Percentiles rank a stretch among this genome's conserved stretches.
These are phyloP conservation scores for Anoplopoma fimbria DNA, from an alignment of 2,113 vertebrate genomes.

Conservation along the genomic window DNA sequence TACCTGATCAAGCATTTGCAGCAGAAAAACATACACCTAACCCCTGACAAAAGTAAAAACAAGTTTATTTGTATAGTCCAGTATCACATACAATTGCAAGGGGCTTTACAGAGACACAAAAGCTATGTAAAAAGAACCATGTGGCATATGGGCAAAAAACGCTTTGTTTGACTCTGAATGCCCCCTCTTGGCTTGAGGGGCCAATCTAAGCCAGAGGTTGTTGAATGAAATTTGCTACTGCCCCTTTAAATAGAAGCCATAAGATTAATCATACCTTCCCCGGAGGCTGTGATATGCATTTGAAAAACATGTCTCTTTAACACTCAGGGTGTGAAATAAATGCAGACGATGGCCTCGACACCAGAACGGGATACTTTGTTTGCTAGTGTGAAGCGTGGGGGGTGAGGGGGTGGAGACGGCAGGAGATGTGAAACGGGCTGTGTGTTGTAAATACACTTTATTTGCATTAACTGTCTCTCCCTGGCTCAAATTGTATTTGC, in stretches of 20 bases:
- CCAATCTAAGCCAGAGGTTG: neutral
- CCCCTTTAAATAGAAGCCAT: neutral
- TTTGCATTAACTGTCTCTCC: constrained; percentile 62
- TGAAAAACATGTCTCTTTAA: neutral
- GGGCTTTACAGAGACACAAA: neutral
- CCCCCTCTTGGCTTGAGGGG: neutral
- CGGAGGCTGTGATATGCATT: constrained; percentile 16
- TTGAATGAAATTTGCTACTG: neutral
- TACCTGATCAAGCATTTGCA: neutral
- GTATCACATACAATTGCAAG: neutral
- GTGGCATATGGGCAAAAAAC: neutral
- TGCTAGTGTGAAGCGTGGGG: constrained; percentile 28
- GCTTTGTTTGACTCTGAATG: too few relatives aligned
- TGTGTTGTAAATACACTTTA: constrained; percentile 65
- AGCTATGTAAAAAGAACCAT: neutral
- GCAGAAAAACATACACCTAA: neutral
- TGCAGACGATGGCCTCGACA: constrained; percentile 19
- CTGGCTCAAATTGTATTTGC: constrained; percentile 7
- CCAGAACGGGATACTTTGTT: constrained; percentile 38
- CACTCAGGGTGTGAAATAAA: constrained; percentile 23
- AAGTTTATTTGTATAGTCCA: neutral
- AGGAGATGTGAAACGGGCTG: neutral
- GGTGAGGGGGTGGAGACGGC: neutral
- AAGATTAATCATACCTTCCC: neutral
- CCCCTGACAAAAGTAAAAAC: neutral